phyloP scores from a whole-genome alignment of 2,113 vertebrate genomes.

The Balaenoptera acutorostrata region DNA sequence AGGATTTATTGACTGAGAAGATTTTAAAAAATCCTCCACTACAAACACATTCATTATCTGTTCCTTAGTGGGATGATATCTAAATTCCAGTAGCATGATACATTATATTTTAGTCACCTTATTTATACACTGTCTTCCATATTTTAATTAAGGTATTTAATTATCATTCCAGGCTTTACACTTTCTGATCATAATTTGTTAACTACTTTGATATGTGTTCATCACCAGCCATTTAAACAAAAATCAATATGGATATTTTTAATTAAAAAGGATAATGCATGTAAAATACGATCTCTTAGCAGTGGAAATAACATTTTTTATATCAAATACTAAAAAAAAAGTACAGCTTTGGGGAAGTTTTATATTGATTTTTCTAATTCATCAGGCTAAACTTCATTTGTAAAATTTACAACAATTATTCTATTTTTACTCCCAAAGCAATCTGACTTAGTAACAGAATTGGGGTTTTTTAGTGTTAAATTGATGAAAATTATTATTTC shows the following conservation, averaged over 20 bases:
- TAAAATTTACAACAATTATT: neutral
- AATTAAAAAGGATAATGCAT: neutral
- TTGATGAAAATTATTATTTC: neutral
- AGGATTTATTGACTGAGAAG: neutral
- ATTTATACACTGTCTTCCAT: neutral
- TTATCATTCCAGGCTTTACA: neutral
- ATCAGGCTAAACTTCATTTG: neutral
- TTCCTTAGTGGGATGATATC: neutral
- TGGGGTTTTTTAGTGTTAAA: neutral
- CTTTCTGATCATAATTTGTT: neutral
- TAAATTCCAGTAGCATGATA: neutral
- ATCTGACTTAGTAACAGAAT: neutral
- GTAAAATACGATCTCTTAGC: neutral
- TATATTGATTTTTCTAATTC: neutral
- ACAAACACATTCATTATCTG: neutral
- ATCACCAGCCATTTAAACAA: neutral
- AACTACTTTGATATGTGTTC: neutral
- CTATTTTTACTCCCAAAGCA: neutral
- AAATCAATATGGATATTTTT: neutral
- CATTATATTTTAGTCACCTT: neutral
- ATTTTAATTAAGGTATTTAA: slow-evolving; percentile 4
- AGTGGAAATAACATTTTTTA: neutral
- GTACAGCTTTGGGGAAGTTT: neutral
- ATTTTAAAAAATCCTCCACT: neutral
- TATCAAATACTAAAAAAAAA: neutral